Base-by-base conservation (phyloP, 1,140 invertebrate species). In the Anagrus nilaparvatae region DNA sequence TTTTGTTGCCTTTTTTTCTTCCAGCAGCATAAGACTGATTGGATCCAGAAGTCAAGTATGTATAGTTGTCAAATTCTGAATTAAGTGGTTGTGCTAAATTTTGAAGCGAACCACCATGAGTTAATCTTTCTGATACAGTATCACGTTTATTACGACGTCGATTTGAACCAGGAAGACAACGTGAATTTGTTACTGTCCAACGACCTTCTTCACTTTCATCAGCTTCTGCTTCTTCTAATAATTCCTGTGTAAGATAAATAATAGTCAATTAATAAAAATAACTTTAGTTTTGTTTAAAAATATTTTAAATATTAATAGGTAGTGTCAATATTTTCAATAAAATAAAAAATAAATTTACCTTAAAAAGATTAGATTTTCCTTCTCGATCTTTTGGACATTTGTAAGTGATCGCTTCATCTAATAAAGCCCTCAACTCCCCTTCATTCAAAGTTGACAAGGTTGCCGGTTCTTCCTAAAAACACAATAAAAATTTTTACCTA, bases 381-480 rank as follows among this genome's bases (percentile, higher is more conserved):
- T 82, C 79, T 40, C 79, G 68, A 60, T 84, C 81, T 69, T 81
- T 82, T 28, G 81, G 81, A 53, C 75, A 74, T 61, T 83, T 84
- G 62, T 84, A 86, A 34, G 72, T 78, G 54, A 82, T 74, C 42
- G 81, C 81, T 71, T 86, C 82, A 57, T 84, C 78, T 46, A 86
- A 64, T 24, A 86, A 61, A 31, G 78, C 77, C 44, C 75, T 73
- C 43, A 85, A 61, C 55, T 80, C 74, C 20, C 73, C 72, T 58
- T 84, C 81, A 58, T 84, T 78, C 49, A 84, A 59, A 39, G 69
- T 71, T 39, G 74, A 75, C 49, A 80, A 52, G 32, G 69, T 63
- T 65, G 67, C 60, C 61, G 74, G 60, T 67, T 74, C 60, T 48
- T 76, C 73, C 76, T 78, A 58, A 27, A 65, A 65, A 40, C 3